These are phyloP conservation scores for Tribolium madens DNA, from an alignment of 1,140 invertebrate genomes.

Conservation along the genomic window DNA sequence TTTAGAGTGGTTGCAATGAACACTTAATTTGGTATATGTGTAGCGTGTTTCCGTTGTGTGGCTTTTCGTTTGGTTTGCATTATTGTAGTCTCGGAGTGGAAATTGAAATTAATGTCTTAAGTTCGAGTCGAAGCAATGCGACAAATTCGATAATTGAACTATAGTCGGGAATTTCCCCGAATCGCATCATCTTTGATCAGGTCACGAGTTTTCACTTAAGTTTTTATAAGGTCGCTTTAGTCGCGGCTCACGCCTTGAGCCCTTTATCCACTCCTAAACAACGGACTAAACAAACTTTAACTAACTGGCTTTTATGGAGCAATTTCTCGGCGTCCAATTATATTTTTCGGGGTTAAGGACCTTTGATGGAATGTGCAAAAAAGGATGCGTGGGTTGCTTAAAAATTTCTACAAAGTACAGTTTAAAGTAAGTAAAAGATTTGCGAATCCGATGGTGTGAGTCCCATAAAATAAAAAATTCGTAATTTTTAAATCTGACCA, in stretches of 20 bases:
- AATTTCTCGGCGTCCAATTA: slow-evolving; percentile 24
- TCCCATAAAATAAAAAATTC: no score
- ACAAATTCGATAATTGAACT: slow-evolving; percentile 27
- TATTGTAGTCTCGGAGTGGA: slow-evolving; percentile 16
- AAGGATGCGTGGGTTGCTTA: no score
- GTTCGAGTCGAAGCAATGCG: slow-evolving; percentile 30
- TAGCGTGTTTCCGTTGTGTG: slow-evolving; percentile 19
- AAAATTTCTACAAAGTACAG: no score
- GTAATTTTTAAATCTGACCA: no score
- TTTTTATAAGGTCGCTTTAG: slow-evolving; percentile 44
- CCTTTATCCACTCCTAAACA: slow-evolving; percentile 40
- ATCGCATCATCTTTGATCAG: slow-evolving; percentile 27
- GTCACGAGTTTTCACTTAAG: slow-evolving; percentile 49
- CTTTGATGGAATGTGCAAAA: no score
- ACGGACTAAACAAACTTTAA: slow-evolving; percentile 32
- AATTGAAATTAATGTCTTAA: slow-evolving; percentile 44
- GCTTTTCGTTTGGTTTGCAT: slow-evolving; percentile 24
- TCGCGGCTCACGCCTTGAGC: slow-evolving; percentile 21
- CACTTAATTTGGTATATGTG: slow-evolving; percentile 32
- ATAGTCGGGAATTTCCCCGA: not conserved
- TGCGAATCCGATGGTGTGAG: no score
- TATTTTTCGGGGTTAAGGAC: slow-evolving; percentile 16
- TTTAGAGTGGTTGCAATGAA: slow-evolving; percentile 25
- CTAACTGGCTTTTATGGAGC: slow-evolving; percentile 24
- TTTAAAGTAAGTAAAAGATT: no score